These are phyloP conservation scores for Drosophila longiperda DNA, from an alignment of 2,888 invertebrate genomes.

Conservation along the genomic window DNA sequence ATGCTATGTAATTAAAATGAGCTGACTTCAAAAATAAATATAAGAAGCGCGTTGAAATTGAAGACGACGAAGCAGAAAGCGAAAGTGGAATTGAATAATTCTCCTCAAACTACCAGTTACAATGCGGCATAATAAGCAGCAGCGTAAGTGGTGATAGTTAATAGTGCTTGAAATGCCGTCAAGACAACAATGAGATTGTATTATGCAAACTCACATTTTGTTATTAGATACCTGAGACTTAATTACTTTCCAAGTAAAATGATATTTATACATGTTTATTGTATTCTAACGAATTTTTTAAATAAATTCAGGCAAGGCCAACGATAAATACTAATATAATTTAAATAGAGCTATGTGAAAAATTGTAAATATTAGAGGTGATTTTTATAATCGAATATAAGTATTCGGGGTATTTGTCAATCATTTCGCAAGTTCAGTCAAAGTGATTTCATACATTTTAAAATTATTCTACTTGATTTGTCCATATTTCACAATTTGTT, in stretches of 20 bases:
- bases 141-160: conserved; percentile 15
- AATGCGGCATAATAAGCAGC: conserved; percentile 42
- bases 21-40: conserved; percentile 40
- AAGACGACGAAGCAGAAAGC: conserved; percentile 44
- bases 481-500: neutral
- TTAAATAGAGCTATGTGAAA: neutral
- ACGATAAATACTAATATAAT: neutral
- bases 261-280: neutral
- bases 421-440: no score
- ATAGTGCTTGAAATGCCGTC: conserved; percentile 4
- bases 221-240: neutral
- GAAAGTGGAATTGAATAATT: conserved; percentile 66
- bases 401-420: no score
- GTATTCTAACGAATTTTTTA: neutral
- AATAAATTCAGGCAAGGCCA: neutral
- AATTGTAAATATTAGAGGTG: neutral
- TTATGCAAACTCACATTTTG: neutral
- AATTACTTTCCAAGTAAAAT: neutral
- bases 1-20: conserved; percentile 69
- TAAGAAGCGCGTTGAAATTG: conserved; percentile 16
- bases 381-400: neutral
- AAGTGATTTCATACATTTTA: no score
- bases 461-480: neutral
- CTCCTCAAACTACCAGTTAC: conserved; percentile 19
- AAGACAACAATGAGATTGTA: neutral